Percentiles rank a stretch among this genome's conserved stretches.
These are phyloP conservation scores for Brachymystax lenok DNA, from an alignment of 2,797 vertebrate species.

Conservation along the genomic window DNA sequence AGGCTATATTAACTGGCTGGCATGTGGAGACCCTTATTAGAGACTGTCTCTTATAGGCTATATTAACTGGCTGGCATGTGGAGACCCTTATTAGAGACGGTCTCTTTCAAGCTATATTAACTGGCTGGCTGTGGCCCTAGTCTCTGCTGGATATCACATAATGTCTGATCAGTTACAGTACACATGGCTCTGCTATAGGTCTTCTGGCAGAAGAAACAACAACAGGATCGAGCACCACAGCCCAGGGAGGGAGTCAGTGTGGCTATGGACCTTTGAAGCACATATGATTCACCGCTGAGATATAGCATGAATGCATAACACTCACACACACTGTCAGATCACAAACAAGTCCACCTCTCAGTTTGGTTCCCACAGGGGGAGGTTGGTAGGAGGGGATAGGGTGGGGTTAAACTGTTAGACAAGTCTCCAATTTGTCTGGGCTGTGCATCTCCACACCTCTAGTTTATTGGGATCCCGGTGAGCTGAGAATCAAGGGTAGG, in stretches of 20 bases:
- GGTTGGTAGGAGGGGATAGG: not conserved
- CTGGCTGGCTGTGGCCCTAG: not conserved
- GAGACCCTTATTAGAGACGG: too few species aligned
- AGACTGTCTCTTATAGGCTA: not conserved
- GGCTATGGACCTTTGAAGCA: slow-evolving; percentile 43
- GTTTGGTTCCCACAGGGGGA: slow-evolving; percentile 25
- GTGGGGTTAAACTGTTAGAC: slow-evolving; percentile 43
- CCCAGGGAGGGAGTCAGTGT: not conserved
- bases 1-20: too few species aligned
- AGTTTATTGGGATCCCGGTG: slow-evolving; percentile 36
- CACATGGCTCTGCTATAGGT: not conserved
- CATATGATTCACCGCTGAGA: slow-evolving; percentile 7
- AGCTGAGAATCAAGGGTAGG: slow-evolving; percentile 32
- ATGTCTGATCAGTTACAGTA: not conserved
- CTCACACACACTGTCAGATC: not conserved
- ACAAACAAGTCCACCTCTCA: not conserved
- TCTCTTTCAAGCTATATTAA: not conserved
- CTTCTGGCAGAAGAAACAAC: not conserved
- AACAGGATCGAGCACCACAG: not conserved
- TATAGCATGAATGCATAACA: slow-evolving; percentile 5
- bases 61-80: not conserved
- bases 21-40: too few species aligned
- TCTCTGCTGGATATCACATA: not conserved
- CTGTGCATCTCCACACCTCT: slow-evolving; percentile 29
- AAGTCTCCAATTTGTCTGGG: slow-evolving; percentile 34